Evolutionary conservation across 37 sponge, comb jelly and placozoan genomes (phyloP).

Genomic region (Eunapius fragilis): DNA sequence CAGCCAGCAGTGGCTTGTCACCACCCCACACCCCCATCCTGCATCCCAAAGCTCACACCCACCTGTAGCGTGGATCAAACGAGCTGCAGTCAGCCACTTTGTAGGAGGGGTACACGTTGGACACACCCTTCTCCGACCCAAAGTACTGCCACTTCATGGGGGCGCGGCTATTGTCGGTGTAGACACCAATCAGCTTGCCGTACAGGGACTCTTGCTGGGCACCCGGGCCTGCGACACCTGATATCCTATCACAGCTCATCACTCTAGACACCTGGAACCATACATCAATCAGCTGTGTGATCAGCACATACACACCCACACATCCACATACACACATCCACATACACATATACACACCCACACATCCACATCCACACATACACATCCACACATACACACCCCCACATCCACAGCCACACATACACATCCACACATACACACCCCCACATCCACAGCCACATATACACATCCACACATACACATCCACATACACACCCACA

Average conservation of each 20-base stretch:
- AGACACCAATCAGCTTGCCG: conserved; percentile 5
- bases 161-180: background rate
- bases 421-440: background rate
- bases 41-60: too few species aligned
- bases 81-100: background rate
- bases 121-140: conserved; percentile 44
- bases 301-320: too few species aligned
- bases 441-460: background rate
- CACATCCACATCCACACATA: too few species aligned
- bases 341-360: too few species aligned
- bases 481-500: background rate
- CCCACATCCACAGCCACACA: too few species aligned
- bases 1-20: too few species aligned
- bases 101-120: conserved; percentile 22
- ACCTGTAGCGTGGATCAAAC: conserved; percentile 58
- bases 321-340: too few species aligned
- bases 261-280: conserved; percentile 5
- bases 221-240: background rate
- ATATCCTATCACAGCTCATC: conserved; percentile 20
- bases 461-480: background rate
- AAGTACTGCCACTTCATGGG: conserved; percentile 52
- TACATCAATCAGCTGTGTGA: too few species aligned
- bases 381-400: too few species aligned
- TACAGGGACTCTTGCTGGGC: conserved; percentile 17
- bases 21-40: too few species aligned